phyloP scores from a whole-genome alignment of 2,113 vertebrate species.

The Corythaixoides concolor region DNA sequence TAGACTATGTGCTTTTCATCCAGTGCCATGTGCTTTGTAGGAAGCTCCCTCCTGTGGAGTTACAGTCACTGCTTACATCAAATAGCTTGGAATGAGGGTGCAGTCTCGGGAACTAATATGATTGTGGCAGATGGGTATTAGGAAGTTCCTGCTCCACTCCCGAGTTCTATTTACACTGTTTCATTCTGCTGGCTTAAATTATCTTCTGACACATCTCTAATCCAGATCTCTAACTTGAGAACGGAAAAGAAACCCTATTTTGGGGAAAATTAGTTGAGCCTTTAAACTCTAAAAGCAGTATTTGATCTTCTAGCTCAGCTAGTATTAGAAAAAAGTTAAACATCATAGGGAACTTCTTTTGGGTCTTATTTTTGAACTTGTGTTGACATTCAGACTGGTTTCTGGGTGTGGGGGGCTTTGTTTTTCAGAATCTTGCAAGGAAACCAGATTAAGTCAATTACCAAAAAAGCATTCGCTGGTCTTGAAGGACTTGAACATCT shows the following conservation, averaged over 20 bases:
- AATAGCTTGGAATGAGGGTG: background rate
- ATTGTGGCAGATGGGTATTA: background rate
- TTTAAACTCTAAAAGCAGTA: background rate
- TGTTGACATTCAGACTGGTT: background rate
- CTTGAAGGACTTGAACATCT: slow-evolving; percentile 80
- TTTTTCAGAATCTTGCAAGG: slow-evolving; percentile 83
- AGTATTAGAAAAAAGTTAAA: background rate
- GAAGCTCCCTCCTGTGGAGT: background rate
- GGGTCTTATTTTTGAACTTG: background rate
- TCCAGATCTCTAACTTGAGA: background rate
- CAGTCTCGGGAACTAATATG: background rate
- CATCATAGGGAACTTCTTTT: background rate
- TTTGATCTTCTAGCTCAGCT: background rate
- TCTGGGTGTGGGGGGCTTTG: slow-evolving; percentile 8
- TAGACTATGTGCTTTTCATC: background rate
- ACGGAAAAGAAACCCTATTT: background rate
- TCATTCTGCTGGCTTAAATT: background rate
- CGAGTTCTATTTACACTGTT: background rate
- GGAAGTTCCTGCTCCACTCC: background rate
- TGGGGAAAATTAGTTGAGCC: background rate
- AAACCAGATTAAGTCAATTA: slow-evolving; percentile 84
- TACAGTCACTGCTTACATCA: background rate
- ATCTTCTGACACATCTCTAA: background rate
- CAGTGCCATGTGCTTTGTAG: background rate
- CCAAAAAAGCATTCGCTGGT: slow-evolving; percentile 80